Evolutionary conservation across 2,888 invertebrate species (phyloP).

Genomic region (Spodoptera exigua): DNA sequence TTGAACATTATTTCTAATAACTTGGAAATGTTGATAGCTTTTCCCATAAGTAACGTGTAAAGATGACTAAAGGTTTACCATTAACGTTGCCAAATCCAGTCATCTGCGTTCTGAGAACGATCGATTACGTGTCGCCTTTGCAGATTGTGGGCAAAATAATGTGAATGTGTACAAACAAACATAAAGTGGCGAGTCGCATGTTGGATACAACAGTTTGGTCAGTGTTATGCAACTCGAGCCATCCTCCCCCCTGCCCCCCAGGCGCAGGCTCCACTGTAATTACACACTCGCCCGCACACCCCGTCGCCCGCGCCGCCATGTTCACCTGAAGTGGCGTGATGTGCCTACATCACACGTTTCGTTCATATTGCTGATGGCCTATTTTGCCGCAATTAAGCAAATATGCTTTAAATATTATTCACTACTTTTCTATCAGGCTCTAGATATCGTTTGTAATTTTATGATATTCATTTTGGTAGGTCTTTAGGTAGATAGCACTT

Average conservation of each 20-base stretch:
- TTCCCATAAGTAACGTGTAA: conserved; percentile 1
- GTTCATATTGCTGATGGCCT: conserved; percentile 22
- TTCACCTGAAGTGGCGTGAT: conserved; percentile 58
- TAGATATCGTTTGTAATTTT: too few relatives aligned
- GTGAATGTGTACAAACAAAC: conserved; percentile 78
- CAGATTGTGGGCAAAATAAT: conserved; percentile 74
- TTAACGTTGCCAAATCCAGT: conserved; percentile 68
- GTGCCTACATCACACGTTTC: conserved; percentile 39
- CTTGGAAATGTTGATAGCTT: neutral
- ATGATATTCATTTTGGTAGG: too few relatives aligned
- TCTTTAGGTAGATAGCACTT: too few relatives aligned
- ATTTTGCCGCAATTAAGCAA: conserved; percentile 2
- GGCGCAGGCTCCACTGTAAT: conserved; percentile 76
- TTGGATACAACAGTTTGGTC: conserved; percentile 64
- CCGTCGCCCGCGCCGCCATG: conserved; percentile 49
- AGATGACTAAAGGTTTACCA: conserved; percentile 58
- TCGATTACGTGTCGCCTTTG: conserved; percentile 63
- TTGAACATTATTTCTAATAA: neutral
- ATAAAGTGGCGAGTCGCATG: conserved; percentile 60
- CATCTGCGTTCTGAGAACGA: conserved; percentile 68
- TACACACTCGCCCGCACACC: conserved; percentile 72
- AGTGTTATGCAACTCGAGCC: conserved; percentile 81
- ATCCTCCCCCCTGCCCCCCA: conserved; percentile 54
- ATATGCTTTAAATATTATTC: too few relatives aligned
- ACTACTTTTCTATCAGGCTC: too few relatives aligned